Evolutionary conservation across 2,797 vertebrate genomes (phyloP).

Genomic region (Gallirallus australis): DNA sequence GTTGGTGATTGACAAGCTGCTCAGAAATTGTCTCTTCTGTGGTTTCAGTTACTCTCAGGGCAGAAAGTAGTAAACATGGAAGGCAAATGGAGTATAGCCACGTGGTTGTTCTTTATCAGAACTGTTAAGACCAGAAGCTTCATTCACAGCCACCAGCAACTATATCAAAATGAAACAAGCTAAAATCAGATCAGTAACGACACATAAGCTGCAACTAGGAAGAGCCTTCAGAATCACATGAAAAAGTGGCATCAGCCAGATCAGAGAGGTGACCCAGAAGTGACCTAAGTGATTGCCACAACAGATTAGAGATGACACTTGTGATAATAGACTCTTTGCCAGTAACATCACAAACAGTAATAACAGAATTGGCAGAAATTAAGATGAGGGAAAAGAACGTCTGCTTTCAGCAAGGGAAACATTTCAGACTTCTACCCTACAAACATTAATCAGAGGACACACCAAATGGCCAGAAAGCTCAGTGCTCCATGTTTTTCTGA

Average conservation of each 20-base stretch:
- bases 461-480: neutral
- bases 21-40: slow-evolving; percentile 6
- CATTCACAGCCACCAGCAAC: neutral
- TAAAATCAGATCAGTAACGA: neutral
- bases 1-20: neutral
- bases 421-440: neutral
- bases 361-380: neutral
- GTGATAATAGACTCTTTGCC: neutral
- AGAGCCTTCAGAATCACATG: neutral
- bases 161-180: neutral
- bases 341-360: neutral
- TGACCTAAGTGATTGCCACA: neutral
- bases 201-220: neutral
- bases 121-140: neutral
- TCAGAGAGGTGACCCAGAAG: neutral
- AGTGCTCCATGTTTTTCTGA: neutral
- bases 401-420: neutral
- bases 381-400: neutral
- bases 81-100: neutral
- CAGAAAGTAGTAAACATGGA: neutral
- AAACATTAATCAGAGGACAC: neutral
- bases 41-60: neutral
- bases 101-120: neutral
- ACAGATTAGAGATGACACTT: neutral
- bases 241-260: neutral